A percentile compares a stretch with the other conserved stretches of the same genome.
phyloP scores from a whole-genome alignment of 1,140 invertebrate species.

The Archegozetes longisetosus region DNA sequence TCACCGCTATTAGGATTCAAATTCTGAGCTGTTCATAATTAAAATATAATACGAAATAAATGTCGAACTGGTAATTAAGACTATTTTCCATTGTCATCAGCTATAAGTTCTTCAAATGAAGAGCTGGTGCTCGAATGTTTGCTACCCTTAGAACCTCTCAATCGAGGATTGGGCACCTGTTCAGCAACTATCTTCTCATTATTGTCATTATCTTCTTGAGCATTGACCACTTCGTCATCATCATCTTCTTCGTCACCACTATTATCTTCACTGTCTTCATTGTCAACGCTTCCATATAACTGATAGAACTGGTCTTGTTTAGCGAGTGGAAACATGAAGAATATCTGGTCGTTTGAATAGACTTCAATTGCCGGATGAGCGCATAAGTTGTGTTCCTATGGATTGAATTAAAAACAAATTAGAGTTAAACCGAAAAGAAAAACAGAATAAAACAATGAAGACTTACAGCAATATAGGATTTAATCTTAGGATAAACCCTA shows the following conservation, averaged over 20 bases:
- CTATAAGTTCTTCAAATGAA: neutral
- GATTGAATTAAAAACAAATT: constrained; percentile 9
- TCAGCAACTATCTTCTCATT: neutral
- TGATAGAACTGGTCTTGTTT: constrained; percentile 25
- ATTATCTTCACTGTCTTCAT: neutral
- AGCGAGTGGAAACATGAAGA: constrained; percentile 32
- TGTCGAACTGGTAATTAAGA: too few relatives aligned
- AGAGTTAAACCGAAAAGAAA: neutral
- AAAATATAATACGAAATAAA: too few relatives aligned
- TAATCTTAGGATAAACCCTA: constrained; percentile 31
- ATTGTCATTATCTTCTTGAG: neutral
- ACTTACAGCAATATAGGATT: constrained; percentile 29
- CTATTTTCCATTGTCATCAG: neutral
- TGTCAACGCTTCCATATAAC: neutral
- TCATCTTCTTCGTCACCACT: neutral
- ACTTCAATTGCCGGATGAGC: constrained; percentile 34
- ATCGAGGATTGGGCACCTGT: neutral
- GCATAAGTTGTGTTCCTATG: constrained; percentile 31
- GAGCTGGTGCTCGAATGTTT: neutral
- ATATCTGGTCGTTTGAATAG: constrained; percentile 29
- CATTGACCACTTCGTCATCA: neutral
- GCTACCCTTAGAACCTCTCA: neutral
- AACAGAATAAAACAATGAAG: neutral
- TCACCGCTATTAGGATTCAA: too few relatives aligned
- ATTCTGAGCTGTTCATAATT: too few relatives aligned